Evolutionary conservation across 1,140 invertebrate species (phyloP).

Genomic region (Portunus trituberculatus): DNA sequence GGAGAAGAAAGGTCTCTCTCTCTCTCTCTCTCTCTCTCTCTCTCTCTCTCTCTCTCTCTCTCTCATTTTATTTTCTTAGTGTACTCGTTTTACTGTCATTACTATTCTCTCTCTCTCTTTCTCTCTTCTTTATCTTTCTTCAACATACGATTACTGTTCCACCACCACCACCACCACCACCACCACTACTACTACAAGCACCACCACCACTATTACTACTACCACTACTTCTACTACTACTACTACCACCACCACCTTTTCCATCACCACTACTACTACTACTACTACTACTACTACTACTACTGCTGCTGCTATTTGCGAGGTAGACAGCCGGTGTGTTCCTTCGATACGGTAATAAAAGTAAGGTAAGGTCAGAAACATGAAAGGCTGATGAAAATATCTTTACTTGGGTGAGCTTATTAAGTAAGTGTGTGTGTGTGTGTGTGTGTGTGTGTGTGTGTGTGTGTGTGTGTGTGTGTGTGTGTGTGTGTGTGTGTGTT

Average conservation of each 20-base stretch:
- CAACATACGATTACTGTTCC: background rate
- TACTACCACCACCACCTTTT: background rate
- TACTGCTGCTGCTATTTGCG: background rate
- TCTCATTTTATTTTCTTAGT: background rate
- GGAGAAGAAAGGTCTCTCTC: background rate
- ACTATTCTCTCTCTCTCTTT: background rate
- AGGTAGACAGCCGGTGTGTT: too few species aligned
- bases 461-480: too few species aligned
- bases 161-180: background rate
- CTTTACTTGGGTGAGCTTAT: too few species aligned
- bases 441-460: too few species aligned
- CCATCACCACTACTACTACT: constrained; percentile 12
- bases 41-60: background rate
- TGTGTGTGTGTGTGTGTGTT: too few species aligned
- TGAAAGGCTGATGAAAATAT: too few species aligned
- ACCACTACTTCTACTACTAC: background rate
- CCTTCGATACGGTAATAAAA: too few species aligned
- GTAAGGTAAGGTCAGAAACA: too few species aligned
- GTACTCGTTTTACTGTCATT: background rate
- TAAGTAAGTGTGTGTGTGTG: too few species aligned
- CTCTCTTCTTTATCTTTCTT: background rate
- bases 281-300: constrained; percentile 23
- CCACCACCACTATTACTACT: background rate
- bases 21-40: constrained; percentile 20
- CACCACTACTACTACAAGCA: background rate